A percentile compares a stretch with the other conserved stretches of the same genome.
These are phyloP conservation scores for Parapsyche elsis DNA, from an alignment of 1,140 invertebrate genomes.

Conservation along the genomic window DNA sequence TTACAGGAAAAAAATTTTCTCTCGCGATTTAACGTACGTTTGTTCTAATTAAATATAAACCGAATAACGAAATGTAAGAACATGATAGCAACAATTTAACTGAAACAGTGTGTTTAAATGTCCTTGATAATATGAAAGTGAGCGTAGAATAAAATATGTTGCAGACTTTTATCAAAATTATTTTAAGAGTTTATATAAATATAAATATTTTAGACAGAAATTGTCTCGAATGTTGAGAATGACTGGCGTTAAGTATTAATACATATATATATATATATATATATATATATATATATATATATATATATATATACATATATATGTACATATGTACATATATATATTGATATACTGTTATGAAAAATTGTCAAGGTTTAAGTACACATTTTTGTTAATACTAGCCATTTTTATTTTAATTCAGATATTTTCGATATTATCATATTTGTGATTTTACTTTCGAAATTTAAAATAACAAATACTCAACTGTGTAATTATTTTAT, in stretches of 20 bases:
- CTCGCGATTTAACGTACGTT: not conserved
- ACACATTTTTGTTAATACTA: conserved; percentile 15
- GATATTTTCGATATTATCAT: not conserved
- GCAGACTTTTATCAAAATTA: conserved; percentile 38
- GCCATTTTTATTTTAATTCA: not conserved
- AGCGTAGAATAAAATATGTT: conserved; percentile 22
- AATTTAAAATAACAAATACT: not conserved
- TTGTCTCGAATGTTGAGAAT: conserved; percentile 42
- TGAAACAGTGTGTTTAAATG: not conserved
- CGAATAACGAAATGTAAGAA: not conserved
- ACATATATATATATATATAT: too few relatives aligned
- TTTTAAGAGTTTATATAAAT: conserved; percentile 39
- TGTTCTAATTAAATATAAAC: not conserved
- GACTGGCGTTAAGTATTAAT: conserved; percentile 35
- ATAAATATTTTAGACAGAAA: conserved; percentile 37
- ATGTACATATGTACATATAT: conserved; percentile 17
- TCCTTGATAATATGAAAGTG: conserved; percentile 18
- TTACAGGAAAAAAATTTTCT: conserved; percentile 4
- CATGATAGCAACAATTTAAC: not conserved
- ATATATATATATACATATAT: too few relatives aligned
- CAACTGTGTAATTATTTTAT: not conserved
- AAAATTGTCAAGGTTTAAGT: conserved; percentile 20
- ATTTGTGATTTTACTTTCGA: not conserved
- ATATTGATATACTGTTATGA: conserved; percentile 32
- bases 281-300: too few relatives aligned